Base-by-base conservation (phyloP, 2,888 invertebrate species). In the Cryptocheilus praepositus region DNA sequence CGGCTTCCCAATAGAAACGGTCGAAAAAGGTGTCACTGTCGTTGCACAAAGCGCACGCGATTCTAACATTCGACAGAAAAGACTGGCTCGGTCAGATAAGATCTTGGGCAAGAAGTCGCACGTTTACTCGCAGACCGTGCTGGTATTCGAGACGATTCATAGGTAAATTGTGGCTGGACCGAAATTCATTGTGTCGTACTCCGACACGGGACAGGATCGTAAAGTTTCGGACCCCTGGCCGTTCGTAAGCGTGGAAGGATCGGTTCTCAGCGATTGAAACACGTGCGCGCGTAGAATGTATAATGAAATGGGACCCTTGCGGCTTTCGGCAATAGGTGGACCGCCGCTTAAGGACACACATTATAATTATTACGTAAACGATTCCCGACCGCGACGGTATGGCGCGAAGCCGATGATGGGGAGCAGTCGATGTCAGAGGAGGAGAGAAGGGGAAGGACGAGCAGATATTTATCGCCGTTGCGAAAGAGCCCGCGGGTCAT, bases 401-500 rank as follows among this genome's bases (percentile, higher is more conserved):
- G 19, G 57, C 19, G 8, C 53, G 18, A 56, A 19, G 22, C 4
- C 0, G 19, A 4, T 7, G 55, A 54, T 4, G 36, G 65, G 55
- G 64, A 36, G 67, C 73, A 65, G 73, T 72, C 61, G 61, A 57
- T 49, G 57, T 1, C 67, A 61, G 67, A 46, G 58, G 53, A 53
- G 43, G 57, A 49, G 57, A 18, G 62, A 57, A 60, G 51, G 59
- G 71, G 65, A 63, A 64, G 63, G 60, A 70, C 64, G 55, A 16
- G n/a, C 54, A 61, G 49, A 60, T 76, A 77, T 82, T 80, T 77
- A 79, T 80, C 79, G 67, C 61, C 67, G 61, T 71, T 79, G 64
- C 73, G 80, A 83, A 83, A 83, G 79, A 66, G 73, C 72, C 65
- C 49, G 67, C 52, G 70, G 75, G 70, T 77, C 77, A 70, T 75